Conservation (phyloP, 2,113 vertebrate species). For the Falcunculus frontatus region DNA sequence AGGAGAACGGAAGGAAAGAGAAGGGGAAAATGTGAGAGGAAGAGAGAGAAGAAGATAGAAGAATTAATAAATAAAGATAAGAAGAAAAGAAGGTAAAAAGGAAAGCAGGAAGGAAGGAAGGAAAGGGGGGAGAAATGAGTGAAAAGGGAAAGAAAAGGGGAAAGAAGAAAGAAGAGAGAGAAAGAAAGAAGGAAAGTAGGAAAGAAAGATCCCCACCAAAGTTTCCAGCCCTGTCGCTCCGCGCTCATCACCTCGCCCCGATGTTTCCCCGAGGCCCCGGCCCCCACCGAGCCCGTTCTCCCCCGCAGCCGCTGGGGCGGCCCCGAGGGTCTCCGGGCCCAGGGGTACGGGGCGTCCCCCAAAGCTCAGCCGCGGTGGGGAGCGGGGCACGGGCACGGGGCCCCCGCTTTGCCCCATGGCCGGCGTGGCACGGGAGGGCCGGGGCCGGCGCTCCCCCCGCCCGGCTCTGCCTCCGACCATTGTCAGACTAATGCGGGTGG, state of each 20-base stretch:
- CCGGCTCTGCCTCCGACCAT: background rate
- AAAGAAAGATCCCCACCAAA: background rate
- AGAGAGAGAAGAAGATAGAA: background rate
- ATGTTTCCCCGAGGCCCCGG: background rate
- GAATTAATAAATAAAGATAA: background rate
- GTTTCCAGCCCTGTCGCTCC: background rate
- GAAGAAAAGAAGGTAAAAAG: background rate
- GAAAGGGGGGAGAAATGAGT: background rate
- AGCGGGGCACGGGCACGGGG: background rate
- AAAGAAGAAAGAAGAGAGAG: background rate
- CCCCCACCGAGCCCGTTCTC: background rate
- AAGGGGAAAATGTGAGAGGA: background rate
- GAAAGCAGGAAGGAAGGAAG: background rate
- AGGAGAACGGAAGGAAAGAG: background rate
- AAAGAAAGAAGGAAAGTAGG: background rate
- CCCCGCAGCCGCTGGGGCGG: background rate
- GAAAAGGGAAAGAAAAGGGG: background rate
- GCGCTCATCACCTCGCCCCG: background rate
- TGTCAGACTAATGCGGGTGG: conserved; percentile 54
- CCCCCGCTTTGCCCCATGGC: background rate
- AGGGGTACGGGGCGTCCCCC: background rate
- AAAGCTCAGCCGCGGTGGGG: background rate
- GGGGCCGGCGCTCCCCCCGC: background rate
- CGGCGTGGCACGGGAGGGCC: background rate
- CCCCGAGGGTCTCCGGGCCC: background rate